Evolutionary conservation across 2,888 invertebrate genomes (phyloP), one percentile per base, ranked within the genome.

Genomic region (Spisula subtruncata): DNA sequence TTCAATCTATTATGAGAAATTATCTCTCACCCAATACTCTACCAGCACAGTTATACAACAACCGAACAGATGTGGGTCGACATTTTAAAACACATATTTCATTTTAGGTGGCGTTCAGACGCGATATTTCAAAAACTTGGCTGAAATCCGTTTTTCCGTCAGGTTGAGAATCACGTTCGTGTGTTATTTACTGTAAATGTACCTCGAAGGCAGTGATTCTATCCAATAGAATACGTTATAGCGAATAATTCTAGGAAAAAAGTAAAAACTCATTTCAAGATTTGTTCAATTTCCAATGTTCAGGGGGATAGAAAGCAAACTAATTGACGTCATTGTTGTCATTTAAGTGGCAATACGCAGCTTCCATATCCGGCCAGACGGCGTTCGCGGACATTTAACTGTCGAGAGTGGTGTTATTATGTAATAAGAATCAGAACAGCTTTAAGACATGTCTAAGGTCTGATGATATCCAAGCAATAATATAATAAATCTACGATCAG

Each of bases 31-130:
- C 25, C 32, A 75, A 35, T n/a, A 75, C 75, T 16, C n/a, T 14
- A 25, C 35, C 75, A 14, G 16, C 25, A 32, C 35, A 35, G 35
- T 12, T 16, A 75, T 35, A 32, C 35, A 35, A 12, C 75, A 75
- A 35, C 20, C 35, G 75, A 35, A 32, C 32, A 18, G 16, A 75
- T 75, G 32, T 35, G 25, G 75, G 75, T 75, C 75, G 35, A 32
- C 75, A 16, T 75, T 35, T 32, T 75, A 18, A 35, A 75, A 75
- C 75, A 35, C 16, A 75, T 75, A 75, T 32, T 75, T 75, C 75
- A 75, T 75, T 75, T 75, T 35, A 32, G 75, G 75, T 75, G 18
- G 35, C 32, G 35, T 35, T 75, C 35, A 75, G 75, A 75, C 75
- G 16, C 0, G 29, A 35, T 14, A 16, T 12, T 75, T 75, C 12